phyloP scores from a whole-genome alignment of 2,797 vertebrate genomes.

The Catostomus latipinnis region DNA sequence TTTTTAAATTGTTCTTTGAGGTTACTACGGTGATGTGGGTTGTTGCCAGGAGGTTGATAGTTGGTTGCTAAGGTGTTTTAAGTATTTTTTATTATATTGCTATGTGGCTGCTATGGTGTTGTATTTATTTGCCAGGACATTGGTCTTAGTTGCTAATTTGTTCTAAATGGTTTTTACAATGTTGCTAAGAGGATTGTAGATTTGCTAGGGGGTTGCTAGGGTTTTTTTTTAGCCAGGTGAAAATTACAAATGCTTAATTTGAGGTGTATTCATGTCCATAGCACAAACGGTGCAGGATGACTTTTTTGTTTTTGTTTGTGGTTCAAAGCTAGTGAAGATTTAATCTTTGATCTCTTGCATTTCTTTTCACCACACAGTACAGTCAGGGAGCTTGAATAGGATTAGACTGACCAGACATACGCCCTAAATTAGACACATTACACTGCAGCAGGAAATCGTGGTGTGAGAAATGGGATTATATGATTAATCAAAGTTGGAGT shows the following conservation, averaged over 20 bases:
- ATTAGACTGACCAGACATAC: conserved; percentile 31
- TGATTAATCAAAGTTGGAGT: conserved; percentile 48
- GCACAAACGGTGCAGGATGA: neutral
- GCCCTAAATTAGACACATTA: conserved; percentile 17
- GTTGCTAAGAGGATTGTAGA: neutral
- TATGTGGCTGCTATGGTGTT: too few species aligned
- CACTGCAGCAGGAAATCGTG: conserved; percentile 26
- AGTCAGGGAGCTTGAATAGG: conserved; percentile 22
- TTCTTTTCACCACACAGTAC: conserved; percentile 12
- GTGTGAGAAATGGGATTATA: conserved; percentile 39
- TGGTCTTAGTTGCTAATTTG: too few species aligned
- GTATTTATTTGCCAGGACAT: too few species aligned
- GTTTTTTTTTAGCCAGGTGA: neutral
- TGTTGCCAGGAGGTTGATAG: too few species aligned
- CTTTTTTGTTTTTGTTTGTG: too few species aligned
- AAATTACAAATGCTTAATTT: neutral
- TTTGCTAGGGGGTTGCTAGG: neutral
- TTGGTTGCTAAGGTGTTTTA: too few species aligned
- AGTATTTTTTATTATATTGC: too few species aligned
- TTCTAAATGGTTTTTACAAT: too few species aligned
- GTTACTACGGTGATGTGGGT: neutral
- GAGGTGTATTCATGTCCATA: neutral
- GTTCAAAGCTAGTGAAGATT: too few species aligned
- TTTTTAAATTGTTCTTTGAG: neutral
- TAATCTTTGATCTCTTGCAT: neutral